phyloP scores from a whole-genome alignment of 2,113 vertebrate species.

The Pungitius pungitius region DNA sequence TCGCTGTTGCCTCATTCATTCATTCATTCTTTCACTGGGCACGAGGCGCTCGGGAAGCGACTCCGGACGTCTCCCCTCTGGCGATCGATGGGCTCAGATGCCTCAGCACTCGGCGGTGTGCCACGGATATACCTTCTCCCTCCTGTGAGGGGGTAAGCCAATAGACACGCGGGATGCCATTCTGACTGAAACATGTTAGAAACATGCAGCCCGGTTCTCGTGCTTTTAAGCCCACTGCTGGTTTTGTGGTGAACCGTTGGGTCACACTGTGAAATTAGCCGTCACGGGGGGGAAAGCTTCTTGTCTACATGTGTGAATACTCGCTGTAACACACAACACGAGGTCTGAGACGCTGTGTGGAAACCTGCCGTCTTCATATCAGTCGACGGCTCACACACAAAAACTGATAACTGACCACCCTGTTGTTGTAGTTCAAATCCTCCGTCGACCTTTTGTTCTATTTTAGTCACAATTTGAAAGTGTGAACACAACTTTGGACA shows the following conservation, averaged over 20 bases:
- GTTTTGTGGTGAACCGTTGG: conserved; percentile 9
- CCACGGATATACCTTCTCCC: conserved; percentile 27
- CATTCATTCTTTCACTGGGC: too few species aligned
- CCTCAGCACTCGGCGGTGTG: conserved; percentile 4
- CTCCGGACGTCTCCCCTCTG: conserved; percentile 24
- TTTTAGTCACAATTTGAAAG: not conserved
- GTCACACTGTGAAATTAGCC: conserved; percentile 43
- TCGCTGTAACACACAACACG: conserved; percentile 55
- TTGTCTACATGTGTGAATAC: conserved; percentile 52
- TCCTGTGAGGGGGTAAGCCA: conserved; percentile 16
- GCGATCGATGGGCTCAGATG: conserved; percentile 34
- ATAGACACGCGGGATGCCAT: conserved; percentile 21
- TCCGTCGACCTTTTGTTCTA: not conserved
- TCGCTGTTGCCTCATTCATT: conserved; percentile 58
- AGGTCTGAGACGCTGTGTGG: conserved; percentile 60
- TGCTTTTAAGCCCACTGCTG: not conserved
- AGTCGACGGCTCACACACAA: conserved; percentile 12
- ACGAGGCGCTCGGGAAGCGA: conserved; percentile 45
- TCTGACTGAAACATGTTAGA: not conserved
- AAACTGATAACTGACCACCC: conserved; percentile 2
- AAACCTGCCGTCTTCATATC: conserved; percentile 41
- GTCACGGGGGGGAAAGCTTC: conserved; percentile 48
- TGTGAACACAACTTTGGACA: not conserved
- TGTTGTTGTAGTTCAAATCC: conserved; percentile 7
- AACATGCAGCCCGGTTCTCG: conserved; percentile 5